phyloP scores from a whole-genome alignment of 2,888 invertebrate genomes.

The Diarsia brunnea region DNA sequence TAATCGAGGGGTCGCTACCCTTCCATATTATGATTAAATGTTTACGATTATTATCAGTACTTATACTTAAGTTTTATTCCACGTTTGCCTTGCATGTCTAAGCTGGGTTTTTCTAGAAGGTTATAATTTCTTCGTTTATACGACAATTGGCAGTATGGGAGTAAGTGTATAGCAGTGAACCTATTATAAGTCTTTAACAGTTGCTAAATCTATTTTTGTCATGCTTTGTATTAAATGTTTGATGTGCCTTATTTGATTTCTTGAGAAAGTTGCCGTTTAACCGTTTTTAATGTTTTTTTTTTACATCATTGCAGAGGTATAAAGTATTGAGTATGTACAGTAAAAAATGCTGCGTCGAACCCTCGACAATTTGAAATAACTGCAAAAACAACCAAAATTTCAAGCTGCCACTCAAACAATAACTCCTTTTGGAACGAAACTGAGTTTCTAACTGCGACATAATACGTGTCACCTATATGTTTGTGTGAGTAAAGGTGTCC shows the following conservation, averaged over 20 bases:
- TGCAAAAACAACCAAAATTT: not conserved
- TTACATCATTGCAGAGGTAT: too few species aligned
- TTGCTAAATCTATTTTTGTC: not conserved
- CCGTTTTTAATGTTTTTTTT: not conserved
- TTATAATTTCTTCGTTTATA: slow-evolving; percentile 10
- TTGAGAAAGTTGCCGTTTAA: not conserved
- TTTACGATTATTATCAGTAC: slow-evolving; percentile 49
- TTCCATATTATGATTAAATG: slow-evolving; percentile 37
- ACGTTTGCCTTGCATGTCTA: slow-evolving; percentile 19
- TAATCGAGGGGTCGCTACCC: slow-evolving; percentile 46
- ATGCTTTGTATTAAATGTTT: not conserved
- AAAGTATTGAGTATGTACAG: too few species aligned
- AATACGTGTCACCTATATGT: slow-evolving; percentile 6
- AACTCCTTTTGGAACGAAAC: not conserved
- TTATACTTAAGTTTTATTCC: slow-evolving; percentile 41
- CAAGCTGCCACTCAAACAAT: not conserved
- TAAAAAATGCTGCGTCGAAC: not conserved
- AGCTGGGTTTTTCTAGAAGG: slow-evolving; percentile 18
- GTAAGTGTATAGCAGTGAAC: not conserved
- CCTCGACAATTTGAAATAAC: slow-evolving; percentile 2
- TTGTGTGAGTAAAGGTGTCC: slow-evolving; percentile 20
- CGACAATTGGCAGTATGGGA: not conserved
- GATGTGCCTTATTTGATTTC: not conserved
- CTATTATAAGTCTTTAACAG: not conserved
- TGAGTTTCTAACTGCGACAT: slow-evolving; percentile 23